Evolutionary conservation across 2,797 vertebrate species (phyloP).

Genomic region (Danio kyathit): DNA sequence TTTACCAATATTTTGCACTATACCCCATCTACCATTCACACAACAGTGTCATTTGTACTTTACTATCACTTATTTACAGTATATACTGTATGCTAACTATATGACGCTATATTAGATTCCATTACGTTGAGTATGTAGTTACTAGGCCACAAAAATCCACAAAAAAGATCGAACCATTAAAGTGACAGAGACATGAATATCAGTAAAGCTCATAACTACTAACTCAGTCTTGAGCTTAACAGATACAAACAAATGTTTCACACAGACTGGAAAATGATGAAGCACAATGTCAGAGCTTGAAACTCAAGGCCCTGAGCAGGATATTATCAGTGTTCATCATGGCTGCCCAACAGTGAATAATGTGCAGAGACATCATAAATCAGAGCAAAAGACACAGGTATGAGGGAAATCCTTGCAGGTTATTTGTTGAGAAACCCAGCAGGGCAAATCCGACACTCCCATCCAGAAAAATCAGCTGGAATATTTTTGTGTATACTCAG

Average conservation of each 20-base stretch:
- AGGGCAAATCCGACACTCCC: slow-evolving; percentile 55
- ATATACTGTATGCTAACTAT: too few species aligned
- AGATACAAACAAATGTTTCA: slow-evolving; percentile 27
- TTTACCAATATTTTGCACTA: neutral
- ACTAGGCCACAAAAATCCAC: neutral
- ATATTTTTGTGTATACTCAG: slow-evolving; percentile 29
- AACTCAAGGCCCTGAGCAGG: slow-evolving; percentile 17
- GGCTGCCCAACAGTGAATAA: slow-evolving; percentile 36
- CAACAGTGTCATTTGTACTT: neutral
- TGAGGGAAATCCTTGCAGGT: slow-evolving; percentile 43
- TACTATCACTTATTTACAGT: neutral
- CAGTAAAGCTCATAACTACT: neutral
- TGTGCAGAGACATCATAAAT: slow-evolving; percentile 50
- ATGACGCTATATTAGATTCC: neutral
- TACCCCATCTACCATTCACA: neutral
- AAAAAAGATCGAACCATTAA: too few species aligned
- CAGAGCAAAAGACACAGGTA: slow-evolving; percentile 43
- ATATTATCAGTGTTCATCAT: slow-evolving; percentile 21
- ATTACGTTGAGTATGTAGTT: neutral
- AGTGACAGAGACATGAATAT: neutral
- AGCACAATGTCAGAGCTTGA: slow-evolving; percentile 7
- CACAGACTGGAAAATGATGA: slow-evolving; percentile 27
- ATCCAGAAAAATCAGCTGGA: slow-evolving; percentile 33
- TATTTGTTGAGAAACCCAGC: slow-evolving; percentile 39
- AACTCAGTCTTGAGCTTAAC: neutral